These are phyloP conservation scores for Phaethornis superciliosus DNA, from an alignment of 2,113 vertebrate species.

Conservation along the genomic window DNA sequence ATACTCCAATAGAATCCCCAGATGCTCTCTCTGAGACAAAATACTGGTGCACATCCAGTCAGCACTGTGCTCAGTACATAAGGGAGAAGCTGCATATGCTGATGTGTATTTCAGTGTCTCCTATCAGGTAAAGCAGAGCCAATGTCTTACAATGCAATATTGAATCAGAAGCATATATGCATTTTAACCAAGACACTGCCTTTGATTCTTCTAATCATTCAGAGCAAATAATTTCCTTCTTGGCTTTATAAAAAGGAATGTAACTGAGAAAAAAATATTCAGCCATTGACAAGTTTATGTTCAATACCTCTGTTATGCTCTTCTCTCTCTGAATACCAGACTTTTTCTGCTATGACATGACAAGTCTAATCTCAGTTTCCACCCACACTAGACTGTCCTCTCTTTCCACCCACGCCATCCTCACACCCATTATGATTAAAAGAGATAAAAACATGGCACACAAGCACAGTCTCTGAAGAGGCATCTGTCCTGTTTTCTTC, in stretches of 20 bases:
- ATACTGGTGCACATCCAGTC: background rate
- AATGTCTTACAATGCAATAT: background rate
- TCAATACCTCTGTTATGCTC: slow-evolving; percentile 33
- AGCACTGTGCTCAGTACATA: accelerated
- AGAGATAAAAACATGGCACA: slow-evolving; percentile 68
- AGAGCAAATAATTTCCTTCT: slow-evolving; percentile 42
- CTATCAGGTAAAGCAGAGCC: background rate
- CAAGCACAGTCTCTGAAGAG: slow-evolving; percentile 61
- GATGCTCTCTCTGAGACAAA: background rate
- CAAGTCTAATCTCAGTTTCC: slow-evolving; percentile 70
- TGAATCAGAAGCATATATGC: background rate
- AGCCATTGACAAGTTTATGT: slow-evolving; percentile 67
- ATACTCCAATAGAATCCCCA: background rate
- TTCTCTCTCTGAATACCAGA: slow-evolving; percentile 58
- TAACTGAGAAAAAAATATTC: slow-evolving; percentile 31
- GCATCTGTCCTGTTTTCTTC: slow-evolving; percentile 73
- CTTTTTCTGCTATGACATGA: slow-evolving; percentile 66
- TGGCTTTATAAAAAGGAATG: background rate
- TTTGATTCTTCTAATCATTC: slow-evolving; percentile 36
- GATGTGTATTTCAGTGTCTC: background rate
- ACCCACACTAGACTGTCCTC: slow-evolving; percentile 74
- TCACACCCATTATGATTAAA: slow-evolving; percentile 76
- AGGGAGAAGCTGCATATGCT: background rate
- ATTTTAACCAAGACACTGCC: background rate
- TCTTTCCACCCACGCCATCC: slow-evolving; percentile 69